Percentiles rank a stretch among this genome's conserved stretches.
These are phyloP conservation scores for Actinernus sp. DNA, from an alignment of 92 coral and sea anemone genomes.

Conservation along the genomic window DNA sequence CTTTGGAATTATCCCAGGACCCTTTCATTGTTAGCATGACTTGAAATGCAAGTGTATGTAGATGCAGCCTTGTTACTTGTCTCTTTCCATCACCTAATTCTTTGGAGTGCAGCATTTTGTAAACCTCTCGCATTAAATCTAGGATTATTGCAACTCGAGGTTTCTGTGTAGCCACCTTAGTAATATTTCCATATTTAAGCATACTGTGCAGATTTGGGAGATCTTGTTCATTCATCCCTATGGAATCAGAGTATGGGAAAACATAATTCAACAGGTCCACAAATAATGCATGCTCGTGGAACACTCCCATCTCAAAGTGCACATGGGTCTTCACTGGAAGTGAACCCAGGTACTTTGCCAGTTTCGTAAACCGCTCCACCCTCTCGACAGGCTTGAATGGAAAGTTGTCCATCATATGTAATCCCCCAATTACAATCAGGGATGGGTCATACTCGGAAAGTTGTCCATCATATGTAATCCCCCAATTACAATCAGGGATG, in stretches of 20 bases:
- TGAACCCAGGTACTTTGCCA: constrained; percentile 57
- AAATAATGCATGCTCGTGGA: constrained; percentile 84
- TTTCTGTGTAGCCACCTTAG: constrained; percentile 82
- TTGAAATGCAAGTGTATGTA: constrained; percentile 94
- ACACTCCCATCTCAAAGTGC: constrained; percentile 96
- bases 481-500: constrained; percentile 64
- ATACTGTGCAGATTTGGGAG: constrained; percentile 84
- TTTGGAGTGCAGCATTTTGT: constrained; percentile 51
- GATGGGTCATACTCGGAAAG: constrained; percentile 84
- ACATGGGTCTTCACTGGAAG: constrained; percentile 59
- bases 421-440: constrained; percentile 77
- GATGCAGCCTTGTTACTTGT: constrained; percentile 73
- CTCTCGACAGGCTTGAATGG: constrained; percentile 78
- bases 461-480: constrained; percentile 95
- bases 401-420: constrained; percentile 92
- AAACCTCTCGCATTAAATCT: constrained; percentile 86
- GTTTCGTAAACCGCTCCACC: constrained; percentile 51
- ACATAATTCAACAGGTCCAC: constrained; percentile 73
- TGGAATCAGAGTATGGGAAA: constrained; percentile 82
- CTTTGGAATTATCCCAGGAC: constrained; percentile 73
- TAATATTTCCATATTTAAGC: constrained; percentile 70
- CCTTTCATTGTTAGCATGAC: constrained; percentile 71
- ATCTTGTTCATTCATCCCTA: constrained; percentile 98
- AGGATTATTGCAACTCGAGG: constrained; percentile 89
- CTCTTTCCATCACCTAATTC: constrained; percentile 42